Evolutionary conservation across 2,113 vertebrate genomes (phyloP).

Genomic region (Falco punctatus): DNA sequence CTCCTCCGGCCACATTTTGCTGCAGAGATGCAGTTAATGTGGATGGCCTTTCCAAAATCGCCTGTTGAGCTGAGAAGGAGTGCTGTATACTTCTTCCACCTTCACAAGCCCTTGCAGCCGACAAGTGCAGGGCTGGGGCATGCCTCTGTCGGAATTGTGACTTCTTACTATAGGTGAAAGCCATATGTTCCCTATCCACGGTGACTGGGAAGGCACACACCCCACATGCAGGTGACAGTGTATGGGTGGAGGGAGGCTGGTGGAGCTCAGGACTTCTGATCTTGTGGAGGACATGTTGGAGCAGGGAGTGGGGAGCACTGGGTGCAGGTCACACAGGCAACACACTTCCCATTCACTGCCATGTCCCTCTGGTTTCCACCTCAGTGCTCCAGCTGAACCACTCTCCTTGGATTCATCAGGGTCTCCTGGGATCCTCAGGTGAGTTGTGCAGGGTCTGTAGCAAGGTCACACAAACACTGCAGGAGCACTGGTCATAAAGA

Average conservation of each 20-base stretch:
- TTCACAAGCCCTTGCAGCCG: background rate
- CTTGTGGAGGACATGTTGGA: background rate
- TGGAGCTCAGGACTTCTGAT: background rate
- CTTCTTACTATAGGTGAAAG: background rate
- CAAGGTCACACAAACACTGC: background rate
- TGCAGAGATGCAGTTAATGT: background rate
- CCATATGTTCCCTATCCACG: fast-evolving
- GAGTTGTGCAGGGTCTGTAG: background rate
- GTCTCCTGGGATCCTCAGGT: background rate
- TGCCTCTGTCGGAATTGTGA: background rate
- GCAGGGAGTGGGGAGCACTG: background rate
- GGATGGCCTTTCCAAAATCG: background rate
- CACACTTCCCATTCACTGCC: background rate
- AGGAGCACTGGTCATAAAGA: background rate
- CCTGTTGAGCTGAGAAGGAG: background rate
- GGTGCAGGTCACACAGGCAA: background rate
- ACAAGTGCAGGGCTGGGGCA: background rate
- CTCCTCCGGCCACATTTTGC: background rate
- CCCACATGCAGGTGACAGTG: fast-evolving
- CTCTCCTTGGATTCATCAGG: background rate
- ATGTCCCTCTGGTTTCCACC: background rate
- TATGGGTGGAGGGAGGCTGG: background rate
- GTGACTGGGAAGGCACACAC: background rate
- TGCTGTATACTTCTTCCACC: background rate
- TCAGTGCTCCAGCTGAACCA: background rate